Percentiles rank a stretch among this genome's conserved stretches.
These are phyloP conservation scores for Drosophila dives DNA, from an alignment of 2,888 invertebrate genomes.

Conservation along the genomic window DNA sequence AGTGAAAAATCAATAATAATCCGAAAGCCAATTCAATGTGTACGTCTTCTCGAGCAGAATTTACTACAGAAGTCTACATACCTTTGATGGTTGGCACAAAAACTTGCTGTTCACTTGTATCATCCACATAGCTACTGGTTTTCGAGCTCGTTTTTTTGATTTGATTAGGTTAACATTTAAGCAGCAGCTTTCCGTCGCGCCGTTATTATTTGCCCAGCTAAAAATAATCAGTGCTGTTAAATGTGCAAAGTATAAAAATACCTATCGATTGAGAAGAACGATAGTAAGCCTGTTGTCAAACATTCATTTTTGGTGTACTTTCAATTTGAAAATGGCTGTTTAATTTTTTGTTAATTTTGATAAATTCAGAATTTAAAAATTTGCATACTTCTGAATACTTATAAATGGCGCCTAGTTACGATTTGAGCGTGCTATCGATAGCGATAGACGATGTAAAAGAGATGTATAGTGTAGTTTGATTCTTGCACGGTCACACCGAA, in stretches of 20 bases:
- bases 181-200: slow-evolving; percentile 3
- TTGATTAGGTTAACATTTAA: slow-evolving; percentile 52
- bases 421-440: slow-evolving; percentile 10
- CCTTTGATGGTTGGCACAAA: slow-evolving; percentile 72
- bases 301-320: neutral
- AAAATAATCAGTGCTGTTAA: slow-evolving; percentile 12
- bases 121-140: slow-evolving; percentile 77
- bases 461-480: slow-evolving; percentile 8
- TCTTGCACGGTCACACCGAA: slow-evolving; percentile 26
- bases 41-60: neutral
- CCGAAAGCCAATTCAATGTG: slow-evolving; percentile 7
- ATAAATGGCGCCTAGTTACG: neutral
- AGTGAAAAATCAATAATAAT: slow-evolving; percentile 78
- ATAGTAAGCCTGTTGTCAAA: neutral
- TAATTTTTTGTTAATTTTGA: neutral
- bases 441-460: neutral
- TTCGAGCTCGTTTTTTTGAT: slow-evolving; percentile 23
- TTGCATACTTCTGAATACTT: neutral
- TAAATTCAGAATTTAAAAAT: neutral
- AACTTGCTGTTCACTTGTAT: slow-evolving; percentile 60
- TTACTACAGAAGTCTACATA: slow-evolving; percentile 24
- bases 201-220: slow-evolving; percentile 2
- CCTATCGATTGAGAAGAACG: neutral
- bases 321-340: neutral
- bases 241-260: neutral